A percentile compares a stretch with the other conserved stretches of the same genome.
phyloP scores from a whole-genome alignment of 2,888 invertebrate genomes.

The Ichneumoninae sp. region DNA sequence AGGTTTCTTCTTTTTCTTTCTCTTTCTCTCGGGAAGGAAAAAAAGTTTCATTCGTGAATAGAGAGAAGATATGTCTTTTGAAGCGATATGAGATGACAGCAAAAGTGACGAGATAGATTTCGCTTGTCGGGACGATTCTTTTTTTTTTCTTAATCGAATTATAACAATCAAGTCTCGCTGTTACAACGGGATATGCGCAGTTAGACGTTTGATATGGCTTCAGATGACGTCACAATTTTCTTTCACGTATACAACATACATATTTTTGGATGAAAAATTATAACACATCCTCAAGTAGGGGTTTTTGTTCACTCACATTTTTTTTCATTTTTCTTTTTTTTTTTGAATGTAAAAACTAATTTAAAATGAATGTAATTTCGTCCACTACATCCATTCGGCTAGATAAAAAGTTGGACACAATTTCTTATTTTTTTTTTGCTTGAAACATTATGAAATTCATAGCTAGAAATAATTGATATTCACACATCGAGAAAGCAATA shows the following conservation, averaged over 20 bases:
- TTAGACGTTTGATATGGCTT: constrained; percentile 52
- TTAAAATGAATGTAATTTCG: constrained; percentile 24
- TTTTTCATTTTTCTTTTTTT: not conserved
- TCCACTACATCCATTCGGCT: constrained; percentile 27
- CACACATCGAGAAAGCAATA: constrained; percentile 50
- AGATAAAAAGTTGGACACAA: constrained; percentile 34
- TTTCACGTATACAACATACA: constrained; percentile 48
- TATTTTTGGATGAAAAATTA: constrained; percentile 37
- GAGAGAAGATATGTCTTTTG: constrained; percentile 55
- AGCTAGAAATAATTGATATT: constrained; percentile 26
- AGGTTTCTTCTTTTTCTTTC: constrained; percentile 3
- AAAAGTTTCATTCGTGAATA: constrained; percentile 41
- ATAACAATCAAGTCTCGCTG: constrained; percentile 44
- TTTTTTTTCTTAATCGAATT: constrained; percentile 16
- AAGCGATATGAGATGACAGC: constrained; percentile 62
- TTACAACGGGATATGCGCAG: constrained; percentile 40
- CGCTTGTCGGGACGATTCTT: not conserved
- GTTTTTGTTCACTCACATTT: constrained; percentile 21
- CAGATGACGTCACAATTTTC: constrained; percentile 44
- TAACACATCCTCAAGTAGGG: constrained; percentile 26
- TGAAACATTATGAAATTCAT: constrained; percentile 11
- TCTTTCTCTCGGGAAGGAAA: constrained; percentile 24
- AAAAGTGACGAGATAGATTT: constrained; percentile 45
- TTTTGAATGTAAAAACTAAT: constrained; percentile 12
- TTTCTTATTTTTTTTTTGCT: constrained; percentile 13